Base-by-base conservation (phyloP, 2,888 invertebrate genomes). In the Sarcophaga rosellei region DNA sequence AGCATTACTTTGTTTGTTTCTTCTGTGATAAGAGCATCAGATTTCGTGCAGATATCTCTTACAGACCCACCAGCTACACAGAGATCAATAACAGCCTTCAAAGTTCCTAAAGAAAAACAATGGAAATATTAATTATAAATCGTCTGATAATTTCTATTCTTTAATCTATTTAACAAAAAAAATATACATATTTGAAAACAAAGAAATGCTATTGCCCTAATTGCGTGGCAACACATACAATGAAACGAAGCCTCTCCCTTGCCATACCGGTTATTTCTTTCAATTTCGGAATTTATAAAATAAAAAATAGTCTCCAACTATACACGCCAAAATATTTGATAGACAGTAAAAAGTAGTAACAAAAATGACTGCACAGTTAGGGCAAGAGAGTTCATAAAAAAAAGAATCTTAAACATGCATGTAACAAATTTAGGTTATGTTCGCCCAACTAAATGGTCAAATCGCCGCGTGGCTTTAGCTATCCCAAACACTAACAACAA, bases 51-150 rank as follows among this genome's bases (percentile, higher is more conserved):
- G 89, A 99, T 95, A 91, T 97, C 97, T 91, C 97, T 95, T 10
- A 98, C 98, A 77, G 98, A 98, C 85, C 97, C 97, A 89, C 97
- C 98, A 86, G 95, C 95, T 70, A 96, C 95, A 94, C 98, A 98
- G 94, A 97, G 97, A 88, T 96, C 97, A 89, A 99, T 95, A 63
- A 99, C 94, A 94, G 96, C 96, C 93, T 97, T 98, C 91, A 99
- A 93, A 88, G 97, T 97, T 93, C 96, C 99, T 99, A 94, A 73
- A 80, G 57, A 62, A 89, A 10, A 20, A 10, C 12, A 47, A 8
- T 23, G 61, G 25, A 21, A 65, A 20, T 8, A 75, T 53, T 63
- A 57, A 57, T 12, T 59, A 23, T n/a, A 6, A 57, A 25, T 20
- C 11, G 10, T 72, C 53, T 65, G 66, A 59, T 12, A 69, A 53